phyloP scores from a whole-genome alignment of 2,113 vertebrate genomes.

The Turnix velox region DNA sequence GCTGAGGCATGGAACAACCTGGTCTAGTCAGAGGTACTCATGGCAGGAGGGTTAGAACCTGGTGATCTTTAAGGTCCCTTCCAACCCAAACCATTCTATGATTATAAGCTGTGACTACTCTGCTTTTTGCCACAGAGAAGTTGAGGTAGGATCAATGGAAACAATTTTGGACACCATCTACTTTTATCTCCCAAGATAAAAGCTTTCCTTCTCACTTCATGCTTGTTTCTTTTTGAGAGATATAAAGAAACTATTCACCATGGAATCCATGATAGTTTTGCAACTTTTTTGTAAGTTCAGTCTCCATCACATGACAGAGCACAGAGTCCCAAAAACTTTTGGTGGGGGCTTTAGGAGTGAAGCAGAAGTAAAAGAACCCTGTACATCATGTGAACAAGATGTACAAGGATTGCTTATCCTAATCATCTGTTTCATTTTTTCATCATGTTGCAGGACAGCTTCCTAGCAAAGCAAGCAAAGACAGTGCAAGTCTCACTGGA shows the following conservation, averaged over 20 bases:
- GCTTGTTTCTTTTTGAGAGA: background rate
- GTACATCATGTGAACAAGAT: background rate
- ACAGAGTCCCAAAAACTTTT: background rate
- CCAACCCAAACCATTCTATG: too few relatives aligned
- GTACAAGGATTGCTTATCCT: background rate
- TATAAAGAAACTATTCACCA: background rate
- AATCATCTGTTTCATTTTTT: background rate
- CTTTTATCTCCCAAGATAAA: background rate
- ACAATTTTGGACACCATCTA: background rate
- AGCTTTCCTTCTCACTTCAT: background rate
- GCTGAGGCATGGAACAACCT: too few relatives aligned
- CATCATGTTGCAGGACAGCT: background rate
- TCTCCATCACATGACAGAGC: background rate
- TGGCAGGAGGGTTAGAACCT: too few relatives aligned
- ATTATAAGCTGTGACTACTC: background rate
- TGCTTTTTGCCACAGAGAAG: background rate
- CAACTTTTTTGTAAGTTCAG: background rate
- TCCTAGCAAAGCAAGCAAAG: background rate
- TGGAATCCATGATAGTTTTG: background rate
- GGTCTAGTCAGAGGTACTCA: too few relatives aligned
- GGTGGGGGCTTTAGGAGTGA: rapidly evolving
- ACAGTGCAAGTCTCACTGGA: background rate
- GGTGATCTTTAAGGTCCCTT: too few relatives aligned
- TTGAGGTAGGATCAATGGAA: background rate
- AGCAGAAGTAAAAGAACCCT: background rate